phyloP scores from a whole-genome alignment of 2,113 vertebrate genomes.

The Dicerorhinus sumatrensis region DNA sequence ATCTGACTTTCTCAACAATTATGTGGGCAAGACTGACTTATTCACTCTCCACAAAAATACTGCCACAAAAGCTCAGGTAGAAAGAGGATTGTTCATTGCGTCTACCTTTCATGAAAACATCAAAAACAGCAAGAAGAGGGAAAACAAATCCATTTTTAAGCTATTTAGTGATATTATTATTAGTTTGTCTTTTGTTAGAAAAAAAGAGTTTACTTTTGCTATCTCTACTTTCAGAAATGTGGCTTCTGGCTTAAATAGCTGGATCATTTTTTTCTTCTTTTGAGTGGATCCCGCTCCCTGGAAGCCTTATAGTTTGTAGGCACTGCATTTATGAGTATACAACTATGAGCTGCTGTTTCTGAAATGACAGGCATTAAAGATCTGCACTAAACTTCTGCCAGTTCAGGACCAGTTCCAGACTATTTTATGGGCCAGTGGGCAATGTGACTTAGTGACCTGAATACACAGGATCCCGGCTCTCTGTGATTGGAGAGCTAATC shows the following conservation, averaged over 20 bases:
- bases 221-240: neutral
- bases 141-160: conserved; percentile 20
- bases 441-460: neutral
- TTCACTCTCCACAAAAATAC: neutral
- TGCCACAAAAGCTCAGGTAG: neutral
- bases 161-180: neutral
- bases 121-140: neutral
- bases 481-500: neutral
- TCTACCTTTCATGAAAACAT: neutral
- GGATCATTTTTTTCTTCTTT: neutral
- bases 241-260: neutral
- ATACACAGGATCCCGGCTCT: neutral
- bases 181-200: neutral
- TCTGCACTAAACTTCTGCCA: neutral
- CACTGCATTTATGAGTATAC: neutral
- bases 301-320: neutral
- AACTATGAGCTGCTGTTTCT: neutral
- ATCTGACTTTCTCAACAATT: neutral
- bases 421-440: neutral
- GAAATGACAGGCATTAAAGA: neutral
- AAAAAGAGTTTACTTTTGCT: neutral
- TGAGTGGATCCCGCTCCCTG: neutral
- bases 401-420: neutral
- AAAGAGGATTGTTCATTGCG: neutral
- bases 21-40: neutral